phyloP scores from a whole-genome alignment of 2,888 invertebrate species.

The Mamestra brassicae region DNA sequence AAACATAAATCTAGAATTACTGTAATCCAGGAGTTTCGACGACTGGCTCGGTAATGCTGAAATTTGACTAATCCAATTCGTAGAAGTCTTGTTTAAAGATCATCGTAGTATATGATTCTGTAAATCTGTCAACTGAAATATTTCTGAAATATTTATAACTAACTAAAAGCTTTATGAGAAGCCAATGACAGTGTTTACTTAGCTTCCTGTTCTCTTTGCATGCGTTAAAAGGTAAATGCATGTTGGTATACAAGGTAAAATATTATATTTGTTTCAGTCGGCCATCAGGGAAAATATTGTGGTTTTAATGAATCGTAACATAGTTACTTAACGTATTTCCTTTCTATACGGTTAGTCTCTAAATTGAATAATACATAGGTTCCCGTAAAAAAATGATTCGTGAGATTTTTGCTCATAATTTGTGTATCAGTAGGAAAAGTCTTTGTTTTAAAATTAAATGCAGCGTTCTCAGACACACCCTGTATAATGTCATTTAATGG shows the following conservation, averaged over 20 bases:
- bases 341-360: background rate
- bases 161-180: slow-evolving; percentile 45
- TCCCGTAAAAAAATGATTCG: background rate
- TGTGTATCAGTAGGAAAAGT: too few relatives aligned
- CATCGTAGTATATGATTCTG: slow-evolving; percentile 29
- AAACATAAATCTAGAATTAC: slow-evolving; percentile 36
- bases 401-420: background rate
- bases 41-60: slow-evolving; percentile 17
- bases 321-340: background rate
- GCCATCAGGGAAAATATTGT: too few relatives aligned
- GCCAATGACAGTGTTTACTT: slow-evolving; percentile 36
- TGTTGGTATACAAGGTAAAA: background rate
- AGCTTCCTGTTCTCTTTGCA: slow-evolving; percentile 20
- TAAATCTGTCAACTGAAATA: slow-evolving; percentile 45
- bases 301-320: background rate
- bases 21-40: slow-evolving; percentile 40
- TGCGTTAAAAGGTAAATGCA: slow-evolving; percentile 35
- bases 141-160: slow-evolving; percentile 24
- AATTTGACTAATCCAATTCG: slow-evolving; percentile 34
- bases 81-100: slow-evolving; percentile 47
- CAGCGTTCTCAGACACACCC: background rate
- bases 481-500: slow-evolving; percentile 32
- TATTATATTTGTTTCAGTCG: background rate
- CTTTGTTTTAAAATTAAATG: background rate
- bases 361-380: background rate